Evolutionary conservation across 2,888 invertebrate genomes (phyloP).

Genomic region (Ariolimax columbianus): DNA sequence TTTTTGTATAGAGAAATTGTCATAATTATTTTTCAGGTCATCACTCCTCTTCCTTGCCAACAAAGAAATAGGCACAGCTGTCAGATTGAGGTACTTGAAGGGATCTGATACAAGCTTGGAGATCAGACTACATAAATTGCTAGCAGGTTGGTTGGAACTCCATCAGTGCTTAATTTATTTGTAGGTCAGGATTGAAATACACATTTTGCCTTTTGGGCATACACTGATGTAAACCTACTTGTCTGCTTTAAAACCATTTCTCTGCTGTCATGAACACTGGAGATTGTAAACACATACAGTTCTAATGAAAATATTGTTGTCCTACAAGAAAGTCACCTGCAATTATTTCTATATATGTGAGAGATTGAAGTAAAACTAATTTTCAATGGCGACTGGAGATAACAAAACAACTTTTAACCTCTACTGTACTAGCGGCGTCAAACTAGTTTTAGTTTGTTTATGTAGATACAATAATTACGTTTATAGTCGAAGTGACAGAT

Average conservation of each 20-base stretch:
- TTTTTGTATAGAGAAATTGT: neutral
- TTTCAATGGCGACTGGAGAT: too few relatives aligned
- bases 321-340: neutral
- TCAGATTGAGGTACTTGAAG: conserved; percentile 70
- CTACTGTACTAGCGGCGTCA: too few relatives aligned
- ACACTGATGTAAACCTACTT: neutral
- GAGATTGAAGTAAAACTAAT: too few relatives aligned
- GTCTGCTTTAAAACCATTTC: too few relatives aligned
- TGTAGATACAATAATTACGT: too few relatives aligned
- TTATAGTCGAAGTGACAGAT: too few relatives aligned
- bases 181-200: neutral
- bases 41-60: conserved; percentile 66
- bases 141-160: conserved; percentile 63
- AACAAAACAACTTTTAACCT: too few relatives aligned
- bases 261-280: neutral
- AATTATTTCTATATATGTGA: too few relatives aligned
- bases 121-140: conserved; percentile 62
- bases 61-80: conserved; percentile 64
- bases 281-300: neutral
- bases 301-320: neutral
- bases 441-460: too few relatives aligned
- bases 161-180: too few relatives aligned
- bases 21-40: conserved; percentile 38
- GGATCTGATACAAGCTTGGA: conserved; percentile 61
- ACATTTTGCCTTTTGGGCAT: neutral